Evolutionary conservation across 2,113 vertebrate species (phyloP).

Genomic region (Erythrocercus mccallii): DNA sequence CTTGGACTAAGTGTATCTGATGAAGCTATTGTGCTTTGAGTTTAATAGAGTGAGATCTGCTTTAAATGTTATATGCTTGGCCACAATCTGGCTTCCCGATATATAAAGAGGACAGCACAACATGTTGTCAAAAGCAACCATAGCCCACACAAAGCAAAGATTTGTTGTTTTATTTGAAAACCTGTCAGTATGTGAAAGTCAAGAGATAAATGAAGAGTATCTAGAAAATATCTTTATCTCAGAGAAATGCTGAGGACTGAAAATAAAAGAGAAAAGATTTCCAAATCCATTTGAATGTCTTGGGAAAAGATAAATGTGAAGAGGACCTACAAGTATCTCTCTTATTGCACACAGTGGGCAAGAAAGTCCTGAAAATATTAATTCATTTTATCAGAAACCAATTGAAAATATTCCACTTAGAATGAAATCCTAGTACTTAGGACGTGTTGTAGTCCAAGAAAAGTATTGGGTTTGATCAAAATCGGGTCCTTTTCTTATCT

Average conservation of each 20-base stretch:
- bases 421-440: not conserved
- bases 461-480: not conserved
- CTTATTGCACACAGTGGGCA: not conserved
- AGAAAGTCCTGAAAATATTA: not conserved
- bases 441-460: not conserved
- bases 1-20: not conserved
- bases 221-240: not conserved
- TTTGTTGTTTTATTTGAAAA: slow-evolving; percentile 20
- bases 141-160: slow-evolving; percentile 1
- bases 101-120: slow-evolving; percentile 23
- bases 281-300: not conserved
- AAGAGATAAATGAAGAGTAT: not conserved
- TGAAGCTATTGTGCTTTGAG: not conserved
- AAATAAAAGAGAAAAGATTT: not conserved
- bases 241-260: not conserved
- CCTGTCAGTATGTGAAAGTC: not conserved
- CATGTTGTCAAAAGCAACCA: not conserved
- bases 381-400: not conserved
- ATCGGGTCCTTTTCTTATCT: not conserved
- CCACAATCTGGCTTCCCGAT: slow-evolving; percentile 13
- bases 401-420: not conserved
- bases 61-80: not conserved
- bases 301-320: not conserved
- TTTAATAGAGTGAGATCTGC: not conserved
- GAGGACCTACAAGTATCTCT: not conserved